Evolutionary conservation across 1,140 invertebrate genomes (phyloP).

Genomic region (Scylla paramamosain): DNA sequence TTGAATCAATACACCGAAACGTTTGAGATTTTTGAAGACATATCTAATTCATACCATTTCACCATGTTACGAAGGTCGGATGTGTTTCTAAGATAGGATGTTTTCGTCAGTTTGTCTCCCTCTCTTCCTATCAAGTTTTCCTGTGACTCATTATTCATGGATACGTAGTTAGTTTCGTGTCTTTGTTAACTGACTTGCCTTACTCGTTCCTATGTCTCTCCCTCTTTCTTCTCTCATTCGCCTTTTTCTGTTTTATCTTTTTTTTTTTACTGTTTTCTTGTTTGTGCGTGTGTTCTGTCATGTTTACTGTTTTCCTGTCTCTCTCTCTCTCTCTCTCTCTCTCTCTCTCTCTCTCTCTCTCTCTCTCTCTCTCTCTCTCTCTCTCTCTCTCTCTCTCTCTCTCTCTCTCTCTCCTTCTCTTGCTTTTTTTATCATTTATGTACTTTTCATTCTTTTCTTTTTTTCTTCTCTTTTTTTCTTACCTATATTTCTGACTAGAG

Average conservation of each 20-base stretch:
- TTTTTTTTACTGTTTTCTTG: not conserved
- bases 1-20: too few relatives aligned
- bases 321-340: not conserved
- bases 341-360: not conserved
- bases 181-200: not conserved
- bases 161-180: not conserved
- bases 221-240: not conserved
- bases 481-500: too few relatives aligned
- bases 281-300: not conserved
- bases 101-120: too few relatives aligned
- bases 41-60: too few relatives aligned
- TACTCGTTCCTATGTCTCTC: not conserved
- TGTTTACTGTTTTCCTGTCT: too few relatives aligned
- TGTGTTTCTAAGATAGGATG: too few relatives aligned
- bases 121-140: not conserved
- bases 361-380: not conserved
- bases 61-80: too few relatives aligned
- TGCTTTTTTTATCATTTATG: too few relatives aligned
- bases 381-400: not conserved
- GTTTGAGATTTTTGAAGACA: too few relatives aligned
- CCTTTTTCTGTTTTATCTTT: not conserved
- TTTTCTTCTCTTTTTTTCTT: too few relatives aligned
- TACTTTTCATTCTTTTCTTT: too few relatives aligned
- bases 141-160: not conserved
- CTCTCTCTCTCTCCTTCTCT: too few relatives aligned